Evolutionary conservation across 2,797 vertebrate species (phyloP).

Genomic region (Enteromius afrohamiltoni): DNA sequence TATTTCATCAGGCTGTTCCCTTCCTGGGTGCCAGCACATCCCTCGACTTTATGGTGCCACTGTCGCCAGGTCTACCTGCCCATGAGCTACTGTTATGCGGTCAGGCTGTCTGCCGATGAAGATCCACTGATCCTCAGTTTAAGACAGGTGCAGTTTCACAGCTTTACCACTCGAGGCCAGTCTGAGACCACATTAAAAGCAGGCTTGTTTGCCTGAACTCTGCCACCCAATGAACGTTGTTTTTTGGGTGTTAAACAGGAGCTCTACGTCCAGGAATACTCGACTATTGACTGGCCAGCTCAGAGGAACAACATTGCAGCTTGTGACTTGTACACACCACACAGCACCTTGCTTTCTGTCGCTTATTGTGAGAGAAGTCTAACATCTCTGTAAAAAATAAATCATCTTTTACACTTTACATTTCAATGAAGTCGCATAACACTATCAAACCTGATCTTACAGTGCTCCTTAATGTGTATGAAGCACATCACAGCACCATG

Average conservation of each 20-base stretch:
- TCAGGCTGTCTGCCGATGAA: conserved; percentile 81
- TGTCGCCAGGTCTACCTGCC: conserved; percentile 96
- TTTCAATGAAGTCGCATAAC: background rate
- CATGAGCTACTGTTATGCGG: conserved; percentile 95
- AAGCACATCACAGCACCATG: conserved; percentile 82
- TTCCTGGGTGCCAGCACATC: conserved; percentile 88
- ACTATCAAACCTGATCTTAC: conserved; percentile 21
- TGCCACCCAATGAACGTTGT: background rate
- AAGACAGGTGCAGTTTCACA: conserved; percentile 81
- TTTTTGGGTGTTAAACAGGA: conserved; percentile 76
- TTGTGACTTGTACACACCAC: conserved; percentile 89
- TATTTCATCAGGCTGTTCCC: conserved; percentile 85
- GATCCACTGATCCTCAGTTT: conserved; percentile 87
- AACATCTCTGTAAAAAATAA: background rate
- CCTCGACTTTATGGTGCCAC: conserved; percentile 94
- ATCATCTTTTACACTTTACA: background rate
- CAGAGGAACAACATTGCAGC: conserved; percentile 88
- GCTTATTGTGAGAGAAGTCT: conserved; percentile 73
- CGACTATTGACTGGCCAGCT: conserved; percentile 86
- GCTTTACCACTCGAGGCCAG: conserved; percentile 54
- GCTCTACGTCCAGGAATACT: conserved; percentile 90
- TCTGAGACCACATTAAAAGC: background rate
- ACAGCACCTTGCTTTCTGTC: conserved; percentile 83
- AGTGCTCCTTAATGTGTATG: conserved; percentile 86
- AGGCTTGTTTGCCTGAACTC: background rate